Base-by-base conservation (phyloP, 2,888 invertebrate genomes). In the Odontomyia ornata region DNA sequence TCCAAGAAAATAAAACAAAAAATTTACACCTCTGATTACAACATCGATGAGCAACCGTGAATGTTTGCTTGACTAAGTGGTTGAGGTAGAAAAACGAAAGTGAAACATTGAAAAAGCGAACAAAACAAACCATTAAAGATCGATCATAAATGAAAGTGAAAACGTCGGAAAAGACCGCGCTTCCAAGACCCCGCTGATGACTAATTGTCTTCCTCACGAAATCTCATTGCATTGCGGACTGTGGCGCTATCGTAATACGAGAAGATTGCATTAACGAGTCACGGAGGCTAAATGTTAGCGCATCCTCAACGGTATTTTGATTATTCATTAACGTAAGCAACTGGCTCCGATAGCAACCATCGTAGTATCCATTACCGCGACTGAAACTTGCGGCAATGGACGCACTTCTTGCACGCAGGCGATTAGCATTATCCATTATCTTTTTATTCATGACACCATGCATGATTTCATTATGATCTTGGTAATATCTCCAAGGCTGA, bases 181-280 rank as follows among this genome's bases (percentile, higher is more conserved):
- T 28, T 36, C 36, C 36, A 36, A 36, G 73, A 57, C 21, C 36
- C 73, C 25, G 73, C 21, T 52, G 69, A 46, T 73, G 36, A 73
- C 57, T 73, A 73, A 73, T 73, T 73, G 73, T 21, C 36, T 73
- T 57, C 73, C 60, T 73, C 57, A 73, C 73, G 73, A 73, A 73
- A 73, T 60, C 25, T 36, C 25, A 47, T 25, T 46, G 47, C 46
- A 11, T 30, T 23, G 65, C n/a, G 3, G 36, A 36, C 9, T 30
- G n/a, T 56, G 56, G 18, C 25, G 36, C 36, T 36, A 27, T 28
- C 56, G 72, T 57, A 72, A 69, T 25, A 47, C 36, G 28, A 13
- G 15, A 28, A 64, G 13, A 27, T 28, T n/a, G 27, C 52, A 27
- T 64, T 64, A 64, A 27, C 64, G 28, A n/a, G 27, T 43, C 67